phyloP scores from a whole-genome alignment of 2,888 invertebrate genomes.

The Pegoplata infirma region DNA sequence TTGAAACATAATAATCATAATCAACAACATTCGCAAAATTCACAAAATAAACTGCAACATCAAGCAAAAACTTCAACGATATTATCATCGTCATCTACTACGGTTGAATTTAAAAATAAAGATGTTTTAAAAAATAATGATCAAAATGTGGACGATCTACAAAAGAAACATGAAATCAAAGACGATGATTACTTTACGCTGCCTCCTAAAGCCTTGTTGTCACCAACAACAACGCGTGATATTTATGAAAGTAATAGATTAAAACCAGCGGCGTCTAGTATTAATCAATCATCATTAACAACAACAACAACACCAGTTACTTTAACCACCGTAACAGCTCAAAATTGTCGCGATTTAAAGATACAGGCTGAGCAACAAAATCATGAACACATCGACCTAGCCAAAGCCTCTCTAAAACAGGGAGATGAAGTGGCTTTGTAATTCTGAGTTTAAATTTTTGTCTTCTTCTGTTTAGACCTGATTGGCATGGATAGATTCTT shows the following conservation, averaged over 20 bases:
- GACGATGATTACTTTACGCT: conserved; percentile 50
- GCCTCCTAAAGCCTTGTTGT: conserved; percentile 51
- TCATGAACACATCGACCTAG: conserved; percentile 68
- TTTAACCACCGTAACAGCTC: conserved; percentile 67
- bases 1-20: conserved; percentile 48
- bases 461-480: conserved; percentile 12
- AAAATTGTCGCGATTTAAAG: conserved; percentile 70
- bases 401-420: conserved; percentile 63
- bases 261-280: conserved; percentile 28
- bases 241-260: conserved; percentile 57
- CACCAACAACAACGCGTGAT: conserved; percentile 55
- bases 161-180: conserved; percentile 25
- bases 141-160: conserved; percentile 28
- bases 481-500: no score
- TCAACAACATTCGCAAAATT: no score
- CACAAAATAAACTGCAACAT: conserved; percentile 55
- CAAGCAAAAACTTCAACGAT: conserved; percentile 28
- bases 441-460: conserved; percentile 21
- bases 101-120: conserved; percentile 25
- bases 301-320: conserved; percentile 10
- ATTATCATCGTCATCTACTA: conserved; percentile 25
- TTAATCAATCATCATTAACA: conserved; percentile 7
- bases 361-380: conserved; percentile 69
- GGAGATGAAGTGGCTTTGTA: conserved; percentile 74
- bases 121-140: conserved; percentile 30